Evolutionary conservation across 2,888 invertebrate species (phyloP), one percentile per base, ranked within the genome.

Genomic region (Lasioglossum morio): DNA sequence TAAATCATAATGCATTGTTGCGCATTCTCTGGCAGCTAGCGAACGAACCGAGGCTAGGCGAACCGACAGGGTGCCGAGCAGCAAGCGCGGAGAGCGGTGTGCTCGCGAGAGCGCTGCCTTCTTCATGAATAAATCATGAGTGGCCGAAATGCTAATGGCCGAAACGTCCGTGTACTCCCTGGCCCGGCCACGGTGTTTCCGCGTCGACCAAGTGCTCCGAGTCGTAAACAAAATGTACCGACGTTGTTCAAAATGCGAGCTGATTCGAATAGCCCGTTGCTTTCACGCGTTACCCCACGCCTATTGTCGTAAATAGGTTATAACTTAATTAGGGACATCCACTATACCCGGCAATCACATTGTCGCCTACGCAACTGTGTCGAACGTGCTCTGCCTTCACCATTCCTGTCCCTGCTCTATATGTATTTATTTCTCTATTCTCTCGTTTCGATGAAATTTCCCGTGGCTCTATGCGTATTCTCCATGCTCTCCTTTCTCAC

Each of bases 111-210:
- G 23, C 30, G 57, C 77, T 43, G 60, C 72, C 85, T 89, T 86
- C 91, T 86, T 89, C 90, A 89, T 91, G 90, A 91, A 91, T 91
- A 91, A 91, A 89, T 91, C 90, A 91, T 89, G 90, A 91, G 80
- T 80, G 83, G 82, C 88, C 90, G 90, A 91, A 91, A 91, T 90
- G 90, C 90, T 91, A 90, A 90, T 88, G 88, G 89, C 76, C 82
- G 82, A 89, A 91, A 89, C 87, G 89, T 85, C 78, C 85, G 84
- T 86, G 79, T 77, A 63, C 73, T 48, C 73, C 73, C 34, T 48
- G 23, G 48, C 48, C n/a, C n/a, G 37, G 37, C 37, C 70, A n/a
- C 23, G 73, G 48, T 70, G 76, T 89, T 86, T 86, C 88, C 76
- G 69, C 84, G 40, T n/a, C 79, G 75, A n/a, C 79, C 70, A 72